A percentile compares a stretch with the other conserved stretches of the same genome.
These are phyloP conservation scores for Sinotaia quadrata DNA, from an alignment of 2,888 invertebrate genomes.

Conservation along the genomic window DNA sequence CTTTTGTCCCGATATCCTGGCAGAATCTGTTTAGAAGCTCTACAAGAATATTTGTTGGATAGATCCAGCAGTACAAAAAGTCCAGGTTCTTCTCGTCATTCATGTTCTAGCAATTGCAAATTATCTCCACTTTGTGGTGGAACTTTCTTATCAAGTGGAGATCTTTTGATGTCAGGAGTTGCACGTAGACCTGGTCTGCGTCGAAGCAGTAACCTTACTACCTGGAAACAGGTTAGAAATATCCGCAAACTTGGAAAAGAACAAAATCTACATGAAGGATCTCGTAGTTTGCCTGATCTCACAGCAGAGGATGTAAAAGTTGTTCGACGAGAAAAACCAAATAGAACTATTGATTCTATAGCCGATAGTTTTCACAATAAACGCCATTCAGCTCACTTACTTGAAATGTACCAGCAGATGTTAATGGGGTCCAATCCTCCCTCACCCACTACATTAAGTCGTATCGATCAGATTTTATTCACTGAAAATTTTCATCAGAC, in stretches of 20 bases:
- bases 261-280: slow-evolving; percentile 48
- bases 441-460: slow-evolving; percentile 59
- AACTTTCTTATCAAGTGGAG: slow-evolving; percentile 29
- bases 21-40: slow-evolving; percentile 35
- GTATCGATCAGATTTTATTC: slow-evolving; percentile 57
- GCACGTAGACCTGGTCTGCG: slow-evolving; percentile 27
- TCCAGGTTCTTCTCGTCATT: slow-evolving; percentile 19
- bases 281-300: slow-evolving; percentile 60
- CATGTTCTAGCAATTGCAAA: slow-evolving; percentile 28
- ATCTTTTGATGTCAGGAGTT: slow-evolving; percentile 29
- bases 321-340: background rate
- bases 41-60: slow-evolving; percentile 29
- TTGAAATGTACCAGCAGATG: slow-evolving; percentile 64
- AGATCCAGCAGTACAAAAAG: slow-evolving; percentile 23
- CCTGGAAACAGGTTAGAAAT: slow-evolving; percentile 49
- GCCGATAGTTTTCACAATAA: slow-evolving; percentile 59
- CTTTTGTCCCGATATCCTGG: slow-evolving; percentile 28
- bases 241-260: slow-evolving; percentile 46
- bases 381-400: slow-evolving; percentile 57
- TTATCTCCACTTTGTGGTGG: slow-evolving; percentile 29
- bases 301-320: slow-evolving; percentile 33
- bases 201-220: slow-evolving; percentile 36
- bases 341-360: slow-evolving; percentile 37
- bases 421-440: slow-evolving; percentile 58
- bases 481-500: slow-evolving; percentile 32